These are phyloP conservation scores for Cydia pomonella DNA, from an alignment of 1,140 invertebrate genomes.

Conservation along the genomic window DNA sequence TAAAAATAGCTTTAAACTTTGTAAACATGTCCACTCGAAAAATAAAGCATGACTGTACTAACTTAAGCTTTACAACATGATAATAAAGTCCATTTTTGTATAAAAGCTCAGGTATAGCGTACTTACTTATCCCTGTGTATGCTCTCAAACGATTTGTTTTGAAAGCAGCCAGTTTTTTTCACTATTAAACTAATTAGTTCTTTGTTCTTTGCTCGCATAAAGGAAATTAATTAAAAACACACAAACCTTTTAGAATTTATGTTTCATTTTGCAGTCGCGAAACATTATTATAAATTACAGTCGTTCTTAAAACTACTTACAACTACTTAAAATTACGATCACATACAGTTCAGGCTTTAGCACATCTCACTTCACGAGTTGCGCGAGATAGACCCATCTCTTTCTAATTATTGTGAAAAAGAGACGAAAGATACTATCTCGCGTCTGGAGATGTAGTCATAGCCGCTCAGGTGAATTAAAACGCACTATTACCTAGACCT, in stretches of 20 bases:
- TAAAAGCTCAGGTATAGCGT: background rate
- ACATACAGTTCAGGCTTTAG: background rate
- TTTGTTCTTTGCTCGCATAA: constrained; percentile 23
- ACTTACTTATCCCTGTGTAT: background rate
- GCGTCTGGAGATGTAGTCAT: background rate
- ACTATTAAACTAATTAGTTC: constrained; percentile 25
- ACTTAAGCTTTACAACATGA: background rate
- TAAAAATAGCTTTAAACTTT: background rate
- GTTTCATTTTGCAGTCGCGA: constrained; percentile 29
- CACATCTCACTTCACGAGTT: too few relatives aligned
- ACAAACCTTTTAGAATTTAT: constrained; percentile 32
- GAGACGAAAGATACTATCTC: background rate
- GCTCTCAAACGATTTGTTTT: constrained; percentile 7
- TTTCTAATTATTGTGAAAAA: background rate
- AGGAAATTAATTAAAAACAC: constrained; percentile 31
- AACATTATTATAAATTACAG: constrained; percentile 30
- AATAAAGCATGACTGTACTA: background rate
- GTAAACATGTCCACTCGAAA: background rate
- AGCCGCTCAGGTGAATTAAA: background rate
- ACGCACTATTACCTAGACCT: constrained; percentile 65
- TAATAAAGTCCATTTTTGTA: background rate
- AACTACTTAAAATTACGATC: constrained; percentile 21
- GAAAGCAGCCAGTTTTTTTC: background rate
- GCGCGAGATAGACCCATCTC: background rate
- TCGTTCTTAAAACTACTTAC: constrained; percentile 23